Conservation (phyloP, 2,797 vertebrate species). For the Acestrorhynchus altus region DNA sequence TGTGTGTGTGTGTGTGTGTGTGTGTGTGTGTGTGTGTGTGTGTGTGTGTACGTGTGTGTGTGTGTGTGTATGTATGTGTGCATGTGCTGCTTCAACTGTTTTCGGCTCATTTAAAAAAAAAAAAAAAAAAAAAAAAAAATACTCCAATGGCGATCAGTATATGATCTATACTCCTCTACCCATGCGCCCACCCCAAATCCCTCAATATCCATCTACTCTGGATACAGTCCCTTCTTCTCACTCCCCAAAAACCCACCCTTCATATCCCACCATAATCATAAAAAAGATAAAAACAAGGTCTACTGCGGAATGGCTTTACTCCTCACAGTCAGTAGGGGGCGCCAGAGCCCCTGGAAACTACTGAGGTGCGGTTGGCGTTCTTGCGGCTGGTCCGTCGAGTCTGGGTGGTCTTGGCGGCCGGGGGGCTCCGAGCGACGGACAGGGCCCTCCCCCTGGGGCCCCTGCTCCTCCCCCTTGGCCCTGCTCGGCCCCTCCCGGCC, state of each 20-base stretch:
- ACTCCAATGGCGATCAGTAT: conserved; percentile 48
- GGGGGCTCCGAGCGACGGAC: conserved; percentile 80
- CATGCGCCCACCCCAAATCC: conserved; percentile 15
- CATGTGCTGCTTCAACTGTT: conserved; percentile 37
- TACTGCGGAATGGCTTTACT: conserved; percentile 87
- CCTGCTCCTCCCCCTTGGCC: conserved; percentile 77
- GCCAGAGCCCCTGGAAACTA: conserved; percentile 81
- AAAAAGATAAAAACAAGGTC: conserved; percentile 85
- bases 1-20: conserved; percentile 13
- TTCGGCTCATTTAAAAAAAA: conserved; percentile 52
- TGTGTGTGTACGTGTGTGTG: conserved; percentile 24
- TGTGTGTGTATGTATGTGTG: conserved; percentile 19
- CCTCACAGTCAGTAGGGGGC: conserved; percentile 86
- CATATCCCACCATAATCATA: conserved; percentile 70
- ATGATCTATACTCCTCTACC: conserved; percentile 45
- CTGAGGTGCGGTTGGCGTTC: conserved; percentile 84
- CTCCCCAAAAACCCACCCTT: conserved; percentile 64
- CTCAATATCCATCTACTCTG: conserved; percentile 51
- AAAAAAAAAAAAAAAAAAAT: conserved; percentile 2
- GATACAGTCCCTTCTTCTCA: conserved; percentile 59
- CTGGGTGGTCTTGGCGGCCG: conserved; percentile 78
- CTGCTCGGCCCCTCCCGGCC: conserved; percentile 78
- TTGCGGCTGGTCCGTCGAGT: conserved; percentile 81
- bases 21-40: conserved; percentile 34
- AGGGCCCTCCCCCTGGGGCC: conserved; percentile 78